Base-by-base conservation (phyloP, 2,888 invertebrate species). In the Lottia gigantea region DNA sequence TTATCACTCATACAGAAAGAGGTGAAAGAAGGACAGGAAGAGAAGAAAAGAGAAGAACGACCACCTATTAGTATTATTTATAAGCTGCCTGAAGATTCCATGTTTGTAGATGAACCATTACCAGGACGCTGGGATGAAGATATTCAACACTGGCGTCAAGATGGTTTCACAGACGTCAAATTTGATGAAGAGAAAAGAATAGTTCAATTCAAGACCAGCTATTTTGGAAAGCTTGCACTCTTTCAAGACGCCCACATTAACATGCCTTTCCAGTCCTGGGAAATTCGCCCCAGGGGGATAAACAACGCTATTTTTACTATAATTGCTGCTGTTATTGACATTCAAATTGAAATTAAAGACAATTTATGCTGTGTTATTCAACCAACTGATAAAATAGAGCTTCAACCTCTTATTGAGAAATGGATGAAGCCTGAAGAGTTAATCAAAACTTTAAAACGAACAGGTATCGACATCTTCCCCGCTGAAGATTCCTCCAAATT, bases 251-350 rank as follows among this genome's bases (percentile, higher is more conserved):
- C 83, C 4, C 86, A 88, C 76, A 86, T 87, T 72, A 88, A 88
- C 80, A 88, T 89, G 88, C 89, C 89, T 0, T 89, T 88, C 82
- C 87, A 88, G 80, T 87, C 88, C 2, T 88, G 88, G 88, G 87
- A 88, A 71, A 70, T 88, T 23, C 78, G 88, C 16, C 87, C 87
- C 8, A 82, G 80, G 47, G 80, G 76, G 26, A 70, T 77, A 23
- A 86, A 88, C 75, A 74, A 81, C 46, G 84, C 84, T 31, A 76
- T 85, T 4, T 74, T 89, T 55, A 86, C 86, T 40, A 82, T 89
- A 68, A 87, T 86, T 45, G 88, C 88, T 25, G 87, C 87, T 64
- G 86, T 88, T 64, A 82, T 86, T 16, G 88, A 88, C 71, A 77
- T 88, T 19, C 86, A 86, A 72, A 86, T 89, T 65, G 88, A 89